phyloP scores from a whole-genome alignment of 2,888 invertebrate genomes.

The Ichneumon xanthorius region DNA sequence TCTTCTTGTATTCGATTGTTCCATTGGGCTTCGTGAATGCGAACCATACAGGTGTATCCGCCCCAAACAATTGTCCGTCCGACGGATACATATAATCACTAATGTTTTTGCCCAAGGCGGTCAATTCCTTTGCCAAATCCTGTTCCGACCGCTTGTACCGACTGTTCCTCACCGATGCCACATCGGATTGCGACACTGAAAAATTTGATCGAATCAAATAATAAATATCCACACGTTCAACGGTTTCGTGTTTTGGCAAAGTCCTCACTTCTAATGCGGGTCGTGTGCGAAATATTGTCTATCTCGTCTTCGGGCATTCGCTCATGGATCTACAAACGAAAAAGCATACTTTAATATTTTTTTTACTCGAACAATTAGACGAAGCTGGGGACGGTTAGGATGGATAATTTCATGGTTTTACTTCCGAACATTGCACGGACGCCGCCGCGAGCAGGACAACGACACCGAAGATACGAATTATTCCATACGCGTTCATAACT shows the following conservation, averaged over 20 bases:
- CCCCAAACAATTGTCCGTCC: neutral
- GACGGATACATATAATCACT: neutral
- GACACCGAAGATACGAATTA: neutral
- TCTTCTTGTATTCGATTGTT: neutral
- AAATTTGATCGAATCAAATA: neutral
- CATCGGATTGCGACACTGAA: slow-evolving; percentile 7
- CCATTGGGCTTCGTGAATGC: neutral
- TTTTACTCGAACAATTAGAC: neutral
- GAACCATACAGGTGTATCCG: slow-evolving; percentile 1
- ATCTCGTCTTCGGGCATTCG: neutral
- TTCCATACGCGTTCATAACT: neutral
- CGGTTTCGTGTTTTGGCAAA: too few relatives aligned
- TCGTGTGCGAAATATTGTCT: neutral
- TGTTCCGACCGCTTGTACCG: neutral
- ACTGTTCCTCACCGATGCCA: neutral
- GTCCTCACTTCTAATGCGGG: neutral
- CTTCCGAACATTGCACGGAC: neutral
- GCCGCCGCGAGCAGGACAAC: neutral
- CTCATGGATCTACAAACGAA: neutral
- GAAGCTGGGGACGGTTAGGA: neutral
- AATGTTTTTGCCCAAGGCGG: neutral
- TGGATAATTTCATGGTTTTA: neutral
- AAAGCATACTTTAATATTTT: neutral
- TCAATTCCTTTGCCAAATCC: neutral
- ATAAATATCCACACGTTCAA: too few relatives aligned